phyloP scores from a whole-genome alignment of 92 coral and sea anemone genomes.

The Phymanthus crucifer region DNA sequence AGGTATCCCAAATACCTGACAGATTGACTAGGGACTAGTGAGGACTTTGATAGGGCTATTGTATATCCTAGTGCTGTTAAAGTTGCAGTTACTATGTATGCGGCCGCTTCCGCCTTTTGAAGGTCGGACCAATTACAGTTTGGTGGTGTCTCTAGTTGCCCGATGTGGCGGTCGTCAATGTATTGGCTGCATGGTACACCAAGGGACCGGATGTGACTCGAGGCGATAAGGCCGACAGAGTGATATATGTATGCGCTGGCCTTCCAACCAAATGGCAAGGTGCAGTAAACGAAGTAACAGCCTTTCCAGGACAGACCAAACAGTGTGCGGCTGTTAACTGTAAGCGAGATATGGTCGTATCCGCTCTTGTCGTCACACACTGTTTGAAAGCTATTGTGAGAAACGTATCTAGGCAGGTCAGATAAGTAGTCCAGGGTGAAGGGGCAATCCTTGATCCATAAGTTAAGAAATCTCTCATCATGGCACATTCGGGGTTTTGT shows the following conservation, averaged over 20 bases:
- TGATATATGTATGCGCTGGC: constrained; percentile 33
- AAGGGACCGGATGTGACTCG: constrained; percentile 44
- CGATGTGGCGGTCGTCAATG: constrained; percentile 57
- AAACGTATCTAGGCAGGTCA: constrained; percentile 40
- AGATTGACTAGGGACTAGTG: constrained; percentile 31
- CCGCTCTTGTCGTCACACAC: constrained; percentile 50
- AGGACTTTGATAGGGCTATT: constrained; percentile 38
- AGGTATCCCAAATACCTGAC: constrained; percentile 52
- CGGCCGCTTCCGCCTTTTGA: constrained; percentile 26
- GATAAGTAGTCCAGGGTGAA: constrained; percentile 28
- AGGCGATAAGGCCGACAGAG: constrained; percentile 43
- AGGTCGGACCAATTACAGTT: constrained; percentile 40
- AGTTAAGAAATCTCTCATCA: constrained; percentile 32
- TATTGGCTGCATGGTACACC: constrained; percentile 55
- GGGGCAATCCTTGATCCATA: constrained; percentile 35
- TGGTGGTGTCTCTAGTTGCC: constrained; percentile 32
- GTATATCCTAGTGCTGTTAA: background rate
- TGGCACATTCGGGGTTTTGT: constrained; percentile 31
- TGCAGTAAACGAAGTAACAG: background rate
- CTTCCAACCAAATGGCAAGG: background rate
- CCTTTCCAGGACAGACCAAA: background rate
- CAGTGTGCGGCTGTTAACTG: background rate
- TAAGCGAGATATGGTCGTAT: constrained; percentile 29
- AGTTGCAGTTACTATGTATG: background rate
- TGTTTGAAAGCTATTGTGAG: constrained; percentile 24